A percentile compares a stretch with the other conserved stretches of the same genome.
Conservation (phyloP, 2,888 invertebrate species). For the Nephrotoma appendiculata region DNA sequence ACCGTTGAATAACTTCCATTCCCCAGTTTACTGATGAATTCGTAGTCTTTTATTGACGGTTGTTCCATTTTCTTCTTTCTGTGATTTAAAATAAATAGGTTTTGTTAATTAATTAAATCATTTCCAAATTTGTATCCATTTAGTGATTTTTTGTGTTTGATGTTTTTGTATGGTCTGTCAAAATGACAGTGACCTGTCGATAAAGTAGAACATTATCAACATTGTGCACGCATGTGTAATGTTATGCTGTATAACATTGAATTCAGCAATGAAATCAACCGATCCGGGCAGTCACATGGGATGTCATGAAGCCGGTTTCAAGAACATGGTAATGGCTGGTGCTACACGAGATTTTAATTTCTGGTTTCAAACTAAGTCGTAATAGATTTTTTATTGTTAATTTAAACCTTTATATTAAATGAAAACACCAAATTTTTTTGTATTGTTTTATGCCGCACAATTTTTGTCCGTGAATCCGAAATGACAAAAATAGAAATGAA, state of each 20-base stretch:
- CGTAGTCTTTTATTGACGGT: slow-evolving; percentile 43
- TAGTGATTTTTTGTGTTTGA: not conserved
- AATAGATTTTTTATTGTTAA: too few relatives aligned
- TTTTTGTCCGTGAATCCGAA: too few relatives aligned
- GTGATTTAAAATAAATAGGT: not conserved
- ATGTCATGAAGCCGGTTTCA: too few relatives aligned
- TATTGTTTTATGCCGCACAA: too few relatives aligned
- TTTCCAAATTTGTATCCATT: not conserved
- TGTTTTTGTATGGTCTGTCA: not conserved
- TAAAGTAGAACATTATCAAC: not conserved
- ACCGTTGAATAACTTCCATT: slow-evolving; percentile 74
- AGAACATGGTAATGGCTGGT: too few relatives aligned
- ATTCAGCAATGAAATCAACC: not conserved
- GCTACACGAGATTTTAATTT: too few relatives aligned
- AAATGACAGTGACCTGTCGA: not conserved
- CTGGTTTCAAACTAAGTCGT: too few relatives aligned
- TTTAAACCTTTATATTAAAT: too few relatives aligned
- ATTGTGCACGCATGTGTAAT: not conserved
- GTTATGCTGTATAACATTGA: not conserved
- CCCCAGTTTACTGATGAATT: slow-evolving; percentile 60
- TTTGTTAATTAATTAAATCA: not conserved
- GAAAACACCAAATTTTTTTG: too few relatives aligned
- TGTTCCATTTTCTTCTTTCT: not conserved
- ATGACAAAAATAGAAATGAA: too few relatives aligned
- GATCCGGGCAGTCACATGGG: too few relatives aligned